Evolutionary conservation across 2,797 vertebrate genomes (phyloP), one percentile per base, ranked within the genome.

Genomic region (Microctenopoma lineatum): DNA sequence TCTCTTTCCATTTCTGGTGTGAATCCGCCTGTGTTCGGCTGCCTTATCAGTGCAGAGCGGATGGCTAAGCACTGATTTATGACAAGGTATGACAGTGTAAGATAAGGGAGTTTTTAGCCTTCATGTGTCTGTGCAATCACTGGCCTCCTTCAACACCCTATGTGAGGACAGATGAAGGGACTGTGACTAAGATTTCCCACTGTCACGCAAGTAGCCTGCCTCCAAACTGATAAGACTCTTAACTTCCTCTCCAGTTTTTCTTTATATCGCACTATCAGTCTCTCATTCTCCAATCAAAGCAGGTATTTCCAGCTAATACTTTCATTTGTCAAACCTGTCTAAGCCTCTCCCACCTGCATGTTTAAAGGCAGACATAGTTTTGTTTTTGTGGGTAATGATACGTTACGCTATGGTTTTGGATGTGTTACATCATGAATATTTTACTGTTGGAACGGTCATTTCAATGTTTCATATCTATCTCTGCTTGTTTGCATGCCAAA

Each of bases 41-140:
- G 73, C 56, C 86, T 93, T 92, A 90, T 92, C 90, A 65, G 78
- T 62, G 63, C 83, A 66, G 56, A 88, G 76, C 75, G 83, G 83
- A 89, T 82, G 80, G 86, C 79, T 66, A 57, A 70, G 80, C 73
- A 27, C 60, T 83, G 86, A 92, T 87, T 90, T 85, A 88, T 84
- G 84, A 89, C 59, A 56, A 84, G 81, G 87, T 82, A 83, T 85
- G 87, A 90, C 58, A 48, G 74, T 29, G 70, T 56, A 66, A 77
- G 90, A 92, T 93, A 90, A 90, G 89, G 77, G 42, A 64, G 34
- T 79, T 87, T 83, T 87, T 77, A 80, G 79, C 76, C 80, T 87
- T 68, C 45, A 70, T 83, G 85, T 71, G 80, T 79, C 73, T 66
- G 53, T 75, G 73, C 79, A 77, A 61, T 80, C 87, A 77, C 66